These are phyloP conservation scores for Pan troglodytes DNA, from an alignment of 2,113 vertebrate species.

Conservation along the genomic window DNA sequence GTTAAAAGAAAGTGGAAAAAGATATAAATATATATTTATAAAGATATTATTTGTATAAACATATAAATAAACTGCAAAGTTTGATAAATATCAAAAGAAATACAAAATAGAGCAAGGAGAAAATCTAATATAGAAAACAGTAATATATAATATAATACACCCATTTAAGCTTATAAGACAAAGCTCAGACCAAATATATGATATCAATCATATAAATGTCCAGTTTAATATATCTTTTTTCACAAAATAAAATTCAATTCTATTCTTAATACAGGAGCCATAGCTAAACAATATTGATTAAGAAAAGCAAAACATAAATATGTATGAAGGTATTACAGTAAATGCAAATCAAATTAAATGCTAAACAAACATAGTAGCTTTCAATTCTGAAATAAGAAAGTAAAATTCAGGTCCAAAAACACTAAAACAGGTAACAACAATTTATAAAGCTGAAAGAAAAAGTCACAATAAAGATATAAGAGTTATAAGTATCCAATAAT, in stretches of 20 bases:
- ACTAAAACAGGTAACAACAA: neutral
- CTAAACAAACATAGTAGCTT: neutral
- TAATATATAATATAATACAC: neutral
- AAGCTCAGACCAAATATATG: neutral
- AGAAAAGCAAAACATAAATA: neutral
- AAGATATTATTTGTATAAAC: neutral
- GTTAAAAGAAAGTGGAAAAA: neutral
- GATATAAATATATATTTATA: neutral
- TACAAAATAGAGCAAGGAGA: neutral
- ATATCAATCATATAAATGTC: neutral
- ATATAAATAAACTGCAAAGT: neutral
- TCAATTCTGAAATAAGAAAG: neutral
- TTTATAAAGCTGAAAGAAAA: neutral
- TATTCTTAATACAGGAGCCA: neutral
- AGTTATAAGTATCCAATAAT: neutral
- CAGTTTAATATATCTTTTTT: neutral
- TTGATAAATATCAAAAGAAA: neutral
- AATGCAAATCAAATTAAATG: neutral
- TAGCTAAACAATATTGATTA: neutral
- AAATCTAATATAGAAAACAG: neutral
- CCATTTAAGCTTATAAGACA: neutral
- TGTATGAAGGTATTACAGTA: neutral
- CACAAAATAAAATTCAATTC: neutral
- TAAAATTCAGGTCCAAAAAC: neutral
- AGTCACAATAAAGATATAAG: neutral